A percentile compares a stretch with the other conserved stretches of the same genome.
Evolutionary conservation across 2,888 invertebrate genomes (phyloP).

Genomic region (Ametastegia equiseti): DNA sequence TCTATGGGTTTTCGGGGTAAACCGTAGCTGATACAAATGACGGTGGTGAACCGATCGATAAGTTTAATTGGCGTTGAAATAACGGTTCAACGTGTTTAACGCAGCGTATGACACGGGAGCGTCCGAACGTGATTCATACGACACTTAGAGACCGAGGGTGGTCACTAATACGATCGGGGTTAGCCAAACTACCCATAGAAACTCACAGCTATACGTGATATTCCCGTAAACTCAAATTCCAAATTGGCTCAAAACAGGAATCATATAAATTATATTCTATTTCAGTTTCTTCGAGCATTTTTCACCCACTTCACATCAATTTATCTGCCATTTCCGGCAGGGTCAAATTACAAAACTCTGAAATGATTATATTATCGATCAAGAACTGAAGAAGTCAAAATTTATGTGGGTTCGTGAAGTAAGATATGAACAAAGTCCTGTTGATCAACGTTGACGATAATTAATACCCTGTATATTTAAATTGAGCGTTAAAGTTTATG

Average conservation of each 20-base stretch:
- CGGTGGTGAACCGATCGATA: constrained; percentile 27
- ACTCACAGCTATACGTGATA: not conserved
- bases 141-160: constrained; percentile 29
- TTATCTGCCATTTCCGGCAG: too few species aligned
- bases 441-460: not conserved
- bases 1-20: constrained; percentile 6
- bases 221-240: not conserved
- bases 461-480: not conserved
- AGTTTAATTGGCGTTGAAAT: constrained; percentile 47
- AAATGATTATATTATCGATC: too few species aligned
- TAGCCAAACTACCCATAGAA: constrained; percentile 20
- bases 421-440: not conserved
- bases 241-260: too few species aligned
- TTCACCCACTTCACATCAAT: too few species aligned
- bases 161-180: constrained; percentile 27
- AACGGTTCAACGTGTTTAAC: constrained; percentile 42
- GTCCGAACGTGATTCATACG: constrained; percentile 44
- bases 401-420: not conserved
- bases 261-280: too few species aligned
- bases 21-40: constrained; percentile 39
- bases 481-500: not conserved
- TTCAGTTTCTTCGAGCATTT: too few species aligned
- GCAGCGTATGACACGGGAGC: constrained; percentile 39
- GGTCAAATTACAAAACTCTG: too few species aligned
- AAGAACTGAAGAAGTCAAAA: not conserved